A percentile compares a stretch with the other conserved stretches of the same genome.
These are phyloP conservation scores for Tenualosa ilisha DNA, from an alignment of 2,797 vertebrate genomes.

Conservation along the genomic window DNA sequence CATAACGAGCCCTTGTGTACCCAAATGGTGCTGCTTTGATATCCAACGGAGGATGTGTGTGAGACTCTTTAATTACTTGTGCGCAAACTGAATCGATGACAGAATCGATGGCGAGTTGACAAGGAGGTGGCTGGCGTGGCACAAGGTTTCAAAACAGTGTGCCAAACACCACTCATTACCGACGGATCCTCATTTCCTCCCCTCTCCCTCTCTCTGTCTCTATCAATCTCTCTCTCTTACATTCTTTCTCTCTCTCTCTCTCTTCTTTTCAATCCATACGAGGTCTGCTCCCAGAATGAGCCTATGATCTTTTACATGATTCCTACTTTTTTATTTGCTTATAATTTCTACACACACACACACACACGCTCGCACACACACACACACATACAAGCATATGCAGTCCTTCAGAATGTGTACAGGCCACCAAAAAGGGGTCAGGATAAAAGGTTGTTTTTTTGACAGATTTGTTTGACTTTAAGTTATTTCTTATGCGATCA, in stretches of 20 bases:
- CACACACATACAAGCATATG: not conserved
- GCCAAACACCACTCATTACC: not conserved
- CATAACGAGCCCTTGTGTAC: conserved; percentile 3
- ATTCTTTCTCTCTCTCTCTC: not conserved
- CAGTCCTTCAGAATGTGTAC: not conserved
- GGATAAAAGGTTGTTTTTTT: conserved; percentile 7
- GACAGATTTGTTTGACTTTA: conserved; percentile 21
- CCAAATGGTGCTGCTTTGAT: not conserved
- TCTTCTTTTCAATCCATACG: not conserved
- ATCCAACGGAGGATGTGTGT: not conserved
- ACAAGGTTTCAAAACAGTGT: conserved; percentile 18
- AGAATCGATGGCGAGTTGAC: conserved; percentile 19
- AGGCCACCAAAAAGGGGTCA: not conserved
- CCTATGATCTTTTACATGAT: not conserved
- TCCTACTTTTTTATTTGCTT: not conserved
- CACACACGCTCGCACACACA: not conserved
- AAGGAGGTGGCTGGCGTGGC: conserved; percentile 18
- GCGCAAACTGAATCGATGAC: conserved; percentile 3
- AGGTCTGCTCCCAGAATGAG: not conserved
- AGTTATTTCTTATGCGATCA: conserved; percentile 9
- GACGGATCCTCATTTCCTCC: not conserved
- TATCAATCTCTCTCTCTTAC: not conserved
- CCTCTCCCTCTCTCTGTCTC: not conserved
- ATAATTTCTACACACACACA: not conserved
- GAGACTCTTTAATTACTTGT: conserved; percentile 22